Evolutionary conservation across 1,140 invertebrate species (phyloP).

Genomic region (Pinna nobilis): DNA sequence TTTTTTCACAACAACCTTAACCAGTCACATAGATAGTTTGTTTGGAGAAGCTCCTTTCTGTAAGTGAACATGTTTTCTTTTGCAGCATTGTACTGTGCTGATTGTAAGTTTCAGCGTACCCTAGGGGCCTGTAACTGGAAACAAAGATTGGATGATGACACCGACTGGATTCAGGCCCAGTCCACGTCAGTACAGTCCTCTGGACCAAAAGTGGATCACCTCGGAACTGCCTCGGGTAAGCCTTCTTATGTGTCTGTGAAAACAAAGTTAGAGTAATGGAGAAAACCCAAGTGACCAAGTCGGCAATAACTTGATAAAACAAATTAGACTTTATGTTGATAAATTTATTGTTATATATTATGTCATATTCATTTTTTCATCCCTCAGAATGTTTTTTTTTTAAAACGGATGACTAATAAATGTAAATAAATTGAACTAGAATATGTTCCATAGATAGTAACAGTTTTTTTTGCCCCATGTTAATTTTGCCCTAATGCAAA

Average conservation of each 20-base stretch:
- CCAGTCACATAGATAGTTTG: too few relatives aligned
- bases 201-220: conserved; percentile 58
- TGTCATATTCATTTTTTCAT: too few relatives aligned
- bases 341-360: too few relatives aligned
- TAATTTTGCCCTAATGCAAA: too few relatives aligned
- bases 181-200: conserved; percentile 34
- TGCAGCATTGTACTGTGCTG: conserved; percentile 43
- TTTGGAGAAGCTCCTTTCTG: neutral
- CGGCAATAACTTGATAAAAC: too few relatives aligned
- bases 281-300: neutral
- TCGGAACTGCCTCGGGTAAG: conserved; percentile 41
- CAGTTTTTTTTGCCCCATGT: too few relatives aligned
- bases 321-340: too few relatives aligned
- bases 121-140: conserved; percentile 59
- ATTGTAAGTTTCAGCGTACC: conserved; percentile 57
- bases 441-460: too few relatives aligned
- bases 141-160: conserved; percentile 55
- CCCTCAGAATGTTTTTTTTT: too few relatives aligned
- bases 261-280: neutral
- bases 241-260: neutral
- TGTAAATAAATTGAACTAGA: too few relatives aligned
- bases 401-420: too few relatives aligned
- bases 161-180: conserved; percentile 55
- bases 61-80: neutral
- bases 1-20: too few relatives aligned